Evolutionary conservation across 2,888 invertebrate species (phyloP).

Genomic region (Carabus problematicus): DNA sequence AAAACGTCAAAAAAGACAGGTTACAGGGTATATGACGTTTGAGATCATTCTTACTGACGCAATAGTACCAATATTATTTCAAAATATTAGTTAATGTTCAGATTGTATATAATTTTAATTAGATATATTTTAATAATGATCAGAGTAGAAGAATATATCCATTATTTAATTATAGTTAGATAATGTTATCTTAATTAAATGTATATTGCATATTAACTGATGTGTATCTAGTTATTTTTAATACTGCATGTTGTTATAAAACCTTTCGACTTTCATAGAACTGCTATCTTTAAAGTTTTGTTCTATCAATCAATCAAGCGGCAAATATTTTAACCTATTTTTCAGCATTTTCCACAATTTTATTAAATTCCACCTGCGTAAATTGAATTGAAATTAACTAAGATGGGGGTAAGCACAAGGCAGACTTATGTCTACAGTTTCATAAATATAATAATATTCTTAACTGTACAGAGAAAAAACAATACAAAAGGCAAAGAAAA

Average conservation of each 20-base stretch:
- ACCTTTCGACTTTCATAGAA: too few relatives aligned
- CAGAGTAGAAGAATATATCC: too few relatives aligned
- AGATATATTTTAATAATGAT: too few relatives aligned
- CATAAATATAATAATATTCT: not conserved
- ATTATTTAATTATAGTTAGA: too few relatives aligned
- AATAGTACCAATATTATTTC: not conserved
- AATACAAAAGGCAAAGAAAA: conserved; percentile 68
- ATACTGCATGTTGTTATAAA: too few relatives aligned
- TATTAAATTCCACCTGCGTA: conserved; percentile 14
- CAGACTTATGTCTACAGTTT: conserved; percentile 2
- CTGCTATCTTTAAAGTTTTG: too few relatives aligned
- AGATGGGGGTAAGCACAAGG: conserved; percentile 34
- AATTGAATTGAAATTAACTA: conserved; percentile 5
- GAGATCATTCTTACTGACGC: not conserved
- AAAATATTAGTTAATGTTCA: too few relatives aligned
- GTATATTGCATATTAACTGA: too few relatives aligned
- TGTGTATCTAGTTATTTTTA: too few relatives aligned
- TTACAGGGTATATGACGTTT: too few relatives aligned
- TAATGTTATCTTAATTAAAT: too few relatives aligned
- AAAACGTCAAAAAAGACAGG: conserved; percentile 33
- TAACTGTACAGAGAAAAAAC: conserved; percentile 62
- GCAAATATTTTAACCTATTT: conserved; percentile 37
- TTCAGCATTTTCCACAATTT: not conserved
- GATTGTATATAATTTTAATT: too few relatives aligned
- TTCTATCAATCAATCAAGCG: conserved; percentile 36